Conservation (phyloP, 2,888 invertebrate genomes). For the Theodoxus fluviatilis region DNA sequence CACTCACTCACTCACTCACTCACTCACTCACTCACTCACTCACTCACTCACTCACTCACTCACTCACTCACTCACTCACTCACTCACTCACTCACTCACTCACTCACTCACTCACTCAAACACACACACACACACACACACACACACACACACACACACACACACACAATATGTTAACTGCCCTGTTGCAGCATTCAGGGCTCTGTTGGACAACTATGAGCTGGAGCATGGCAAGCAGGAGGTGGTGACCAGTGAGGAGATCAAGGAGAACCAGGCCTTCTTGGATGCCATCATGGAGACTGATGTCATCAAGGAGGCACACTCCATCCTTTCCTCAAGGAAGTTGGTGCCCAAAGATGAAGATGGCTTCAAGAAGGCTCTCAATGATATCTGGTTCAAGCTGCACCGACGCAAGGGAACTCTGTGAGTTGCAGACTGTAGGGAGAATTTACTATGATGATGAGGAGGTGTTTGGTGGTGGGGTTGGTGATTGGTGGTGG, state of each 20-base stretch:
- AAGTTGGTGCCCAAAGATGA: slow-evolving; percentile 46
- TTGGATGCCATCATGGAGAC: slow-evolving; percentile 61
- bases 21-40: too few species aligned
- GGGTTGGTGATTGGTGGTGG: too few species aligned
- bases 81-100: too few species aligned
- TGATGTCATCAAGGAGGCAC: slow-evolving; percentile 62
- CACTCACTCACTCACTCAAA: too few species aligned
- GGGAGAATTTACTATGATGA: not conserved
- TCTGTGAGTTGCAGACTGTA: slow-evolving; percentile 38
- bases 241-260: slow-evolving; percentile 57
- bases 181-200: slow-evolving; percentile 55
- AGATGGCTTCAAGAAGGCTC: slow-evolving; percentile 53
- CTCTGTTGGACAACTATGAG: slow-evolving; percentile 64
- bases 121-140: too few species aligned
- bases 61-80: too few species aligned
- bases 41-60: too few species aligned
- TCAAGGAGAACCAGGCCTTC: slow-evolving; percentile 58
- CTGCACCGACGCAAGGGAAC: slow-evolving; percentile 56
- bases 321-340: slow-evolving; percentile 56
- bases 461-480: not conserved
- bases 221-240: slow-evolving; percentile 56
- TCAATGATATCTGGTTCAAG: slow-evolving; percentile 64
- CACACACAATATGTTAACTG: too few species aligned
- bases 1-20: too few species aligned
- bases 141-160: too few species aligned